A percentile compares a stretch with the other conserved stretches of the same genome.
Conservation (phyloP, 2,113 vertebrate genomes). For the Melanocharis versteri region DNA sequence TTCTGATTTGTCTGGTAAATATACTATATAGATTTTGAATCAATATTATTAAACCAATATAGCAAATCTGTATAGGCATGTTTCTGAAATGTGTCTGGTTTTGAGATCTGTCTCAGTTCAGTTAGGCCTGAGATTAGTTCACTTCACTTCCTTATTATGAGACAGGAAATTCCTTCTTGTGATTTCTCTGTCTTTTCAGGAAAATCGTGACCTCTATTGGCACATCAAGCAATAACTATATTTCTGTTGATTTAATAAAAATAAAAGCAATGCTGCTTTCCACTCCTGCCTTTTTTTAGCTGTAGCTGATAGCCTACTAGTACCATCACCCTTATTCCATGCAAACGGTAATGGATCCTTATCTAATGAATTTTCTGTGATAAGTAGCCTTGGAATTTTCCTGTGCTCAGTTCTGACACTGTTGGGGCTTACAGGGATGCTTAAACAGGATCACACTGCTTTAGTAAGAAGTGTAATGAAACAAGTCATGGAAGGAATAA, state of each 20-base stretch:
- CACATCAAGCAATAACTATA: neutral
- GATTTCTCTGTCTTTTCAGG: neutral
- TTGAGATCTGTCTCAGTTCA: neutral
- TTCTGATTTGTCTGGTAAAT: neutral
- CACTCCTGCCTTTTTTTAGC: neutral
- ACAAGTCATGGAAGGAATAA: neutral
- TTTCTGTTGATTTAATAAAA: neutral
- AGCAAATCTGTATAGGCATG: neutral
- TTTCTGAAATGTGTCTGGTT: neutral
- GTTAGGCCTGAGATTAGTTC: neutral
- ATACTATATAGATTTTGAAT: neutral
- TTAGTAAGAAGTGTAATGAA: neutral
- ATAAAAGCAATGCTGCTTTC: neutral
- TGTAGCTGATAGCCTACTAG: neutral
- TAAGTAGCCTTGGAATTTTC: neutral
- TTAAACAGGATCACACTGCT: neutral
- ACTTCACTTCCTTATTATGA: neutral
- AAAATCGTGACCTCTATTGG: neutral
- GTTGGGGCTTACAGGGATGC: neutral
- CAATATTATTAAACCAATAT: neutral
- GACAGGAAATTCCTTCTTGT: neutral
- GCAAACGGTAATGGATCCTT: neutral
- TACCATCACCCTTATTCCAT: neutral
- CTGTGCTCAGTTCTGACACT: neutral
- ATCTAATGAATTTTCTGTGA: neutral